Evolutionary conservation across 1,140 invertebrate genomes (phyloP), one percentile per base, ranked within the genome.

Genomic region (Steinernema feltiae): DNA sequence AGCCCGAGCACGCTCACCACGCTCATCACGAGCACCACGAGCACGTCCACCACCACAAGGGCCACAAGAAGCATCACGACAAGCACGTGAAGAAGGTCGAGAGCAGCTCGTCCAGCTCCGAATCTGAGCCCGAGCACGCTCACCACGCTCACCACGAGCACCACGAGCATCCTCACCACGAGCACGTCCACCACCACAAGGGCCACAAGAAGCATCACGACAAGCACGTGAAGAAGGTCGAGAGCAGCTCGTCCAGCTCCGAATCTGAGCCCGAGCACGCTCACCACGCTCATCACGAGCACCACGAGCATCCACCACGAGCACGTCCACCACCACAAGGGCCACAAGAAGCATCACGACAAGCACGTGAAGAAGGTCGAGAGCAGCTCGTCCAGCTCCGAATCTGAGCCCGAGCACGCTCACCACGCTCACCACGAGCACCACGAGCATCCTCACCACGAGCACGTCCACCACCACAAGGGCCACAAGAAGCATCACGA

Each of bases 91-190:
- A 63, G 24, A 63, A 63, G 53, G 24, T 7, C 15, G 53, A 63
- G 24, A 17, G 7, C 15, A 63, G 53, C 53, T n/a, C 15, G 2
- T 63, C 53, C n/a, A n/a, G n/a, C 24, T 63, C 53, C 3, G 53
- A 63, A 63, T 63, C 53, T 63, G 53, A 63, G 53, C 53, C 53
- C 53, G 53, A 41, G 35, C n/a, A n/a, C n/a, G 35, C 18, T 7
- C 35, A 41, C 35, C 7, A 41, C 7, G 35, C 35, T 18, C 35
- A 41, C n/a, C n/a, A n/a, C 35, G 35, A 18, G 35, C 35, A 41
- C 18, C 18, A 41, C 35, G 18, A 7, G 35, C 35, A 41, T 18
- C 7, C n/a, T n/a, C n/a, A n/a, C n/a, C n/a, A n/a, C n/a, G n/a
- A n/a, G n/a, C n/a, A n/a, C n/a, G n/a, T n/a, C n/a, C n/a, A n/a